Conservation (phyloP, 1,140 invertebrate genomes). For the Linepithema humile region DNA sequence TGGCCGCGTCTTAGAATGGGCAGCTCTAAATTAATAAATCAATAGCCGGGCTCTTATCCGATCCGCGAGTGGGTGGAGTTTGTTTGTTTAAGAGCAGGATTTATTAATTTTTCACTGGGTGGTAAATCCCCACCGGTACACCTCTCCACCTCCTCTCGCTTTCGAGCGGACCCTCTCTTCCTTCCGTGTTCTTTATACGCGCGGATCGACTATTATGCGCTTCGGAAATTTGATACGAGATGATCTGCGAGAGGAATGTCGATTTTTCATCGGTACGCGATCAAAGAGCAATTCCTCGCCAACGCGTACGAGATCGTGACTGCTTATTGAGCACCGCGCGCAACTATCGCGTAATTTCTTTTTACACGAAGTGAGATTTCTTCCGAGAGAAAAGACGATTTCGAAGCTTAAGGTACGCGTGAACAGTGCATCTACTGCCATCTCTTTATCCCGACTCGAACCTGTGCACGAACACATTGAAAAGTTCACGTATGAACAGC, state of each 20-base stretch:
- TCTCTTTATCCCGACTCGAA: constrained; percentile 63
- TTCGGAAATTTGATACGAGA: background rate
- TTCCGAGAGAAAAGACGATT: background rate
- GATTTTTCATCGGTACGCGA: background rate
- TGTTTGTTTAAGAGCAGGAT: constrained; percentile 84
- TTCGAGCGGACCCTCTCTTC: constrained; percentile 57
- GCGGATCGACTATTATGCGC: constrained; percentile 53
- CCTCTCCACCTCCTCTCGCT: constrained; percentile 54
- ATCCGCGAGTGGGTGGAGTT: constrained; percentile 83
- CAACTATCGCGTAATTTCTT: background rate
- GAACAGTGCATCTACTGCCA: constrained; percentile 69
- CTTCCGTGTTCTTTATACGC: constrained; percentile 70
- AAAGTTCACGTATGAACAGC: constrained; percentile 16
- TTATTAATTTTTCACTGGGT: constrained; percentile 84
- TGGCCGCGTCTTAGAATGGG: constrained; percentile 81
- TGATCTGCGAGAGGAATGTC: background rate
- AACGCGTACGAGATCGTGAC: background rate
- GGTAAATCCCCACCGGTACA: constrained; percentile 77
- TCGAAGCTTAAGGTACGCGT: constrained; percentile 2
- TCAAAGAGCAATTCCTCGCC: background rate
- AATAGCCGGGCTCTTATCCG: constrained; percentile 82
- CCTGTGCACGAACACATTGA: constrained; percentile 41
- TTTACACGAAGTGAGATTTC: background rate
- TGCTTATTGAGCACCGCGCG: background rate
- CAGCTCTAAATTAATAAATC: constrained; percentile 85